Evolutionary conservation across 2,888 invertebrate genomes (phyloP), one percentile per base, ranked within the genome.

Genomic region (Amblyteles armatorius): DNA sequence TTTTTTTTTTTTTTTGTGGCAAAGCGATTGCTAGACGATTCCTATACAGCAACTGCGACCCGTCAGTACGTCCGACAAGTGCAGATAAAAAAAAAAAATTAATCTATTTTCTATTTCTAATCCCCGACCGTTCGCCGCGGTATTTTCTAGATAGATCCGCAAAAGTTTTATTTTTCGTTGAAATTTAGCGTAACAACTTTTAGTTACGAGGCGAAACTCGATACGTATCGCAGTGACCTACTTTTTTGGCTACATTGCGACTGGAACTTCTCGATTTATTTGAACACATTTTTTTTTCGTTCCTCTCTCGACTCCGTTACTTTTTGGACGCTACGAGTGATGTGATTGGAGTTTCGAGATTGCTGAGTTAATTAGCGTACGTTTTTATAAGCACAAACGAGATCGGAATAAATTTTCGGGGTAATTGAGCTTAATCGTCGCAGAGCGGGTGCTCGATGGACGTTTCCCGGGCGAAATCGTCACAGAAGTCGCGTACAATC

Each of bases 361-460:
- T 57, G 57, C 9, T 57, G 26, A 57, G 22, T 57, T 57, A 9
- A 57, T 57, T 26, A 57, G 26, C 55, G 57, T 57, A 22, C 57
- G 13, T 26, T 22, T 26, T 57, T 26, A 13, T 57, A 57, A 0
- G 26, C 22, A 9, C 22, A 26, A 57, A 57, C 57, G 57, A 57
- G 57, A 57, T 57, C 11, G 22, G 57, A 57, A 57, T 57, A 57
- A 57, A 57, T 26, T 57, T 5, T 57, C 26, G 22, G 57, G 26
- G 26, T 57, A 57, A 57, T 26, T 26, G 11, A 63, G 13, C 29
- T 63, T 33, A 26, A 29, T 63, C 29, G 33, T 29, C 5, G n/a
- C 13, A 33, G 26, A 29, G 33, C 60, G 16, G 26, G 11, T 33
- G 60, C 29, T 2, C 60, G 29, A 63, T 6, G 1, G 60, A 63